Evolutionary conservation across 2,888 invertebrate genomes (phyloP).

Genomic region (Parnassius apollo): DNA sequence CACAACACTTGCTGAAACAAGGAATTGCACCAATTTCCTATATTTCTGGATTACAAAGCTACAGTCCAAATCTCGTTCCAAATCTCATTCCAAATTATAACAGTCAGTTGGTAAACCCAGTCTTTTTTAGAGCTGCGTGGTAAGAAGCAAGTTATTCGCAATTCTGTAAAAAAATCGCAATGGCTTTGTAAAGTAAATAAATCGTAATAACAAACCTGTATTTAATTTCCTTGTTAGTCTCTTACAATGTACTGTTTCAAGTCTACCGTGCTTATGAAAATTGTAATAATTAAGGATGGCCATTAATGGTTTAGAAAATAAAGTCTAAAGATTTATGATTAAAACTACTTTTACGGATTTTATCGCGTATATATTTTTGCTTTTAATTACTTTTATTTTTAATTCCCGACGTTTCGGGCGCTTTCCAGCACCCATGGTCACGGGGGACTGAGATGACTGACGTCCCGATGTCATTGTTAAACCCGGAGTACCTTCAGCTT

Average conservation of each 20-base stretch:
- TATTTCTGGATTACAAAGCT: conserved; percentile 18
- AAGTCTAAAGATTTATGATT: no score
- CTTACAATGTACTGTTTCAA: background rate
- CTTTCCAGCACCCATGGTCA: no score
- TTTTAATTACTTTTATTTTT: no score
- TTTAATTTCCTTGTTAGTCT: conserved; percentile 12
- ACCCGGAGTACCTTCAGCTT: no score
- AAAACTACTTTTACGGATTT: no score
- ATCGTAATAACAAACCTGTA: conserved; percentile 5
- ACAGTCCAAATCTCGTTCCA: conserved; percentile 5
- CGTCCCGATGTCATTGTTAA: no score
- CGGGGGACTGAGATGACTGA: no score
- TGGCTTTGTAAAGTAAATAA: conserved; percentile 13
- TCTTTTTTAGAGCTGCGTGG: conserved; percentile 12
- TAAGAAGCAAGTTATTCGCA: conserved; percentile 10
- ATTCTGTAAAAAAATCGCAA: conserved; percentile 4
- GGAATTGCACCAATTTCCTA: conserved; percentile 18
- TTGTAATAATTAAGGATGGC: background rate
- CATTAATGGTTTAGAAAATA: no score
- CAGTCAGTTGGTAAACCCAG: conserved; percentile 13
- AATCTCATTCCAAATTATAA: conserved; percentile 11
- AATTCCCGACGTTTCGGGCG: no score
- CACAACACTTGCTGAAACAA: conserved; percentile 21
- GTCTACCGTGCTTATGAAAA: no score
- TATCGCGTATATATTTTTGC: no score